A percentile compares a stretch with the other conserved stretches of the same genome.
Conservation (phyloP, 2,888 invertebrate genomes). For the Phorcus lineatus region DNA sequence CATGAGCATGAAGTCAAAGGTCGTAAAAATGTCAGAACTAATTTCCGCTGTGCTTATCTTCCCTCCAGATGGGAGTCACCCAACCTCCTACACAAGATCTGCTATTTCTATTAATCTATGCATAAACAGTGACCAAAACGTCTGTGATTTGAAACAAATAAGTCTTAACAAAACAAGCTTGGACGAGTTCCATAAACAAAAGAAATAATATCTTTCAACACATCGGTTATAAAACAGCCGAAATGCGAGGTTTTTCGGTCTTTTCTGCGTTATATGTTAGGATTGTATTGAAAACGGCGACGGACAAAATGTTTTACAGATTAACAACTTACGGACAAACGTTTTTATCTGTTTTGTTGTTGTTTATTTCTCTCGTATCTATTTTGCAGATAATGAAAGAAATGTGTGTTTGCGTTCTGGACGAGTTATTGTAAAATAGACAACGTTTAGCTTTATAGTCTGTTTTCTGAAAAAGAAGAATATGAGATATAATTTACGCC, state of each 20-base stretch:
- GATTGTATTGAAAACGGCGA: not conserved
- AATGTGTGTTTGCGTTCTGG: not conserved
- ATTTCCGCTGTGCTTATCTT: not conserved
- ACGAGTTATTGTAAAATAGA: not conserved
- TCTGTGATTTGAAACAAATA: not conserved
- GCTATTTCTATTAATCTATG: not conserved
- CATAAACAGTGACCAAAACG: not conserved
- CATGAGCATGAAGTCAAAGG: not conserved
- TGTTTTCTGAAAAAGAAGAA: too few relatives aligned
- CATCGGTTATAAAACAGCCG: not conserved
- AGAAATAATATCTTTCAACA: slow-evolving; percentile 9
- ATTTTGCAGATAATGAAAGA: not conserved
- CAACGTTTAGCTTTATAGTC: not conserved
- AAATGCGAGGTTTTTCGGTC: not conserved
- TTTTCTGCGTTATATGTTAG: not conserved
- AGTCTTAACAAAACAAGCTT: not conserved
- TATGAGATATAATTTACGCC: too few relatives aligned
- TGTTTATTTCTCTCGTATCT: not conserved
- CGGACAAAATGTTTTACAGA: not conserved
- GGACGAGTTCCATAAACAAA: not conserved
- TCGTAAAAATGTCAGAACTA: not conserved
- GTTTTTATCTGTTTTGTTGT: slow-evolving; percentile 18
- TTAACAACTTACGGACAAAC: not conserved
- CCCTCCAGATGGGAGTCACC: not conserved
- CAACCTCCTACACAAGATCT: not conserved